These are phyloP conservation scores for Psittacula cyanocephala DNA, from an alignment of 2,113 vertebrate genomes.

Conservation along the genomic window DNA sequence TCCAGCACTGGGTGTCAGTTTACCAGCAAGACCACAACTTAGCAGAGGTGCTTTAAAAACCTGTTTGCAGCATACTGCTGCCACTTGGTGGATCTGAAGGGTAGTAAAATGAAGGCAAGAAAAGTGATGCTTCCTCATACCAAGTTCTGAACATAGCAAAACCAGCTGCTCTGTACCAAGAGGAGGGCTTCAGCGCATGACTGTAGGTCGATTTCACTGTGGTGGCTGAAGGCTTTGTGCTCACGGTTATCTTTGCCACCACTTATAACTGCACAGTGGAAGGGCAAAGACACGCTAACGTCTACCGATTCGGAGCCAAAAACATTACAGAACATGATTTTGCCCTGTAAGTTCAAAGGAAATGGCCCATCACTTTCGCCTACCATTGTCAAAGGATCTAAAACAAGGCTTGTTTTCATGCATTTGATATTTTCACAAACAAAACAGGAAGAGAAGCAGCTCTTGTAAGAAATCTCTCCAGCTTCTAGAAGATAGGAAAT, in stretches of 20 bases:
- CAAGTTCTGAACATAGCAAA: neutral
- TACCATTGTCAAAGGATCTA: neutral
- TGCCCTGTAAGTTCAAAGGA: neutral
- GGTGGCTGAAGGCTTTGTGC: neutral
- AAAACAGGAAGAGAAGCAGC: neutral
- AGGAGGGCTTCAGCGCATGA: neutral
- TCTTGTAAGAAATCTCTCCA: neutral
- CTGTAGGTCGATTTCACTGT: neutral
- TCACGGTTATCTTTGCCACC: neutral
- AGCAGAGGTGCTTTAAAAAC: neutral
- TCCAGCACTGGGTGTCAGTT: neutral
- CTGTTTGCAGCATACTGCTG: conserved; percentile 34
- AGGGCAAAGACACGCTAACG: neutral
- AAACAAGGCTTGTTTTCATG: neutral
- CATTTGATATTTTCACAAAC: neutral
- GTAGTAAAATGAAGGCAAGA: conserved; percentile 22
- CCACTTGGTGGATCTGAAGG: conserved; percentile 58
- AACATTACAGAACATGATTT: neutral
- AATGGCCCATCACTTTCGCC: neutral
- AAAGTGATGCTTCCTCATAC: neutral
- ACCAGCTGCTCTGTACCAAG: neutral
- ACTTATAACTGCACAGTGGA: neutral
- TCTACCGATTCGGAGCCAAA: neutral
- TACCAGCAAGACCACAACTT: neutral
- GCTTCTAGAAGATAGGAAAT: neutral